These are phyloP conservation scores for Euzophera pinguis DNA, from an alignment of 2,888 invertebrate species.

Conservation along the genomic window DNA sequence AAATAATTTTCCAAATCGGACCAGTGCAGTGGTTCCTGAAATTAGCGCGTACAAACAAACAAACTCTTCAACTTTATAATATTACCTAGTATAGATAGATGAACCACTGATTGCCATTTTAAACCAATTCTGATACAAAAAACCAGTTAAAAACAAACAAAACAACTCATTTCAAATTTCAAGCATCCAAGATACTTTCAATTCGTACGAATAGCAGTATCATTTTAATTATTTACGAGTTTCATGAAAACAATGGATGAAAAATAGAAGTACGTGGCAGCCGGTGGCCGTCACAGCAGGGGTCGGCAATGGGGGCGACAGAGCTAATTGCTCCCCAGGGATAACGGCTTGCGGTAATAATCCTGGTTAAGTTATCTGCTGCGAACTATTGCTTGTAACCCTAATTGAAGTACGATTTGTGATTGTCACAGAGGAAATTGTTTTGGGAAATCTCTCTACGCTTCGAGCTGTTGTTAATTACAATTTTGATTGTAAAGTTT, in stretches of 20 bases:
- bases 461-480: not conserved
- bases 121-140: too few species aligned
- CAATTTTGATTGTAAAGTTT: not conserved
- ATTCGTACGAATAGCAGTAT: not conserved
- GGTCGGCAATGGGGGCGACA: not conserved
- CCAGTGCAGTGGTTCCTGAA: too few species aligned
- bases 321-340: slow-evolving; percentile 18
- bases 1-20: too few species aligned
- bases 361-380: slow-evolving; percentile 13
- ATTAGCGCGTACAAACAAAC: too few species aligned
- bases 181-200: not conserved
- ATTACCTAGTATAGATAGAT: too few species aligned
- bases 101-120: too few species aligned
- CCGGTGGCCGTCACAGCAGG: not conserved
- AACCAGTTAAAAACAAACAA: too few species aligned
- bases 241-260: slow-evolving; percentile 1
- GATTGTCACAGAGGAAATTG: not conserved
- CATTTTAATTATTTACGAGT: not conserved
- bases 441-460: not conserved
- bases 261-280: slow-evolving; percentile 3
- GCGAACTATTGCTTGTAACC: slow-evolving; percentile 19
- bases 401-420: slow-evolving; percentile 17
- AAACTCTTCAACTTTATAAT: too few species aligned
- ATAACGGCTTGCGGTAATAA: slow-evolving; percentile 19
- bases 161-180: not conserved